Evolutionary conservation across 2,888 invertebrate genomes (phyloP).

Genomic region (Eristalis tenax): DNA sequence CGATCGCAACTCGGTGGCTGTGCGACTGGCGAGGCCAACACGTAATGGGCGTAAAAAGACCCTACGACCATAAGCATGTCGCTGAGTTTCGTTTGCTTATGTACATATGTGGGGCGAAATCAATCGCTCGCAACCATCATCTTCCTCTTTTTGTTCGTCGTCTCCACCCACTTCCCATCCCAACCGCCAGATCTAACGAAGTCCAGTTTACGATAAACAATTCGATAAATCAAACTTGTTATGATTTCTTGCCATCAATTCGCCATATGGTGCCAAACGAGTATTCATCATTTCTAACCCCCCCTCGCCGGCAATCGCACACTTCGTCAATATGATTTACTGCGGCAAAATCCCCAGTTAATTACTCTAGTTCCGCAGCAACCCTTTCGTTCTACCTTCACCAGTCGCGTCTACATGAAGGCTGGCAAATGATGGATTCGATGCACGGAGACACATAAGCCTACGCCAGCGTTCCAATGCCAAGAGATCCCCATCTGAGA

Average conservation of each 20-base stretch:
- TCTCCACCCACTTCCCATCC: background rate
- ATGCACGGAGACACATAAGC: background rate
- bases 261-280: constrained; percentile 18
- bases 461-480: background rate
- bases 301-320: background rate
- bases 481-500: constrained; percentile 28
- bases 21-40: too few species aligned
- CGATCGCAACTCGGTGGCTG: too few species aligned
- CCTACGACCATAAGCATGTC: too few species aligned
- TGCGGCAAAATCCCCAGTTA: constrained; percentile 20
- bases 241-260: background rate
- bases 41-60: too few species aligned
- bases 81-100: too few species aligned
- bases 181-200: background rate
- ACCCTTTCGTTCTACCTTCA: constrained; percentile 11
- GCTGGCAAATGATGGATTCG: constrained; percentile 38
- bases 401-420: background rate
- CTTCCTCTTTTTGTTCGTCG: too few species aligned
- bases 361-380: constrained; percentile 26
- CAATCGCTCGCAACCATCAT: too few species aligned
- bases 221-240: constrained; percentile 27
- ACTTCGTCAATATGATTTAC: constrained; percentile 12
- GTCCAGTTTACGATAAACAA: background rate
- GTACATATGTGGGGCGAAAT: too few species aligned
- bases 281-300: constrained; percentile 32